phyloP scores from a whole-genome alignment of 2,113 vertebrate species.

The Malurus melanocephalus region DNA sequence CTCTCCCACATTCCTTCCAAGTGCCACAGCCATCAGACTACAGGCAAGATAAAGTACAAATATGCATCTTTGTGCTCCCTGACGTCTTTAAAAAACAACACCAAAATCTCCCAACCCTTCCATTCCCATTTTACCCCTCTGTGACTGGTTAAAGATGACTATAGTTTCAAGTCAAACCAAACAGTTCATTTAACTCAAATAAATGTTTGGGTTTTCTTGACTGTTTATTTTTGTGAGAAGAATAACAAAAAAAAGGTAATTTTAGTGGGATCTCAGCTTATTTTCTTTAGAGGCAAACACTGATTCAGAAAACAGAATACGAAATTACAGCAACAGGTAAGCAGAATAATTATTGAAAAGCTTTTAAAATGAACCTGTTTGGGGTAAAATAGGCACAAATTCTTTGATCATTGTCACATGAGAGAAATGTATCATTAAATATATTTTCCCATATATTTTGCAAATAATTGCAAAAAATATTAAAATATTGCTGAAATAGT shows the following conservation, averaged over 20 bases:
- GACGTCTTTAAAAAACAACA: neutral
- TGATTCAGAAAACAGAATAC: neutral
- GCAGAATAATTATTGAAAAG: neutral
- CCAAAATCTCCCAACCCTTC: neutral
- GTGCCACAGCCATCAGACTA: slow-evolving; percentile 12
- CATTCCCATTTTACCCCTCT: neutral
- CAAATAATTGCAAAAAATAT: neutral
- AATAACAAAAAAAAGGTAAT: neutral
- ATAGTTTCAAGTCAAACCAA: neutral
- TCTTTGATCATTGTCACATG: neutral
- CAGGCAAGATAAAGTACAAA: neutral
- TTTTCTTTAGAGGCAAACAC: neutral
- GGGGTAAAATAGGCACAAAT: neutral
- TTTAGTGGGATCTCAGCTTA: neutral
- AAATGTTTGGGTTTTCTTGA: neutral
- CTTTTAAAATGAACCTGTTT: neutral
- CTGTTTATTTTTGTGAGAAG: neutral
- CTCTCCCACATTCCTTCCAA: slow-evolving; percentile 55
- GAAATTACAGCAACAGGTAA: neutral
- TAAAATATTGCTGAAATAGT: neutral
- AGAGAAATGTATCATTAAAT: neutral
- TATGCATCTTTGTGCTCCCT: neutral
- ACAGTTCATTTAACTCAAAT: neutral
- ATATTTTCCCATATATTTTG: neutral
- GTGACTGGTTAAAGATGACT: neutral